A percentile compares a stretch with the other conserved stretches of the same genome.
Conservation (phyloP, 2,888 invertebrate species). For the Sinohyriopsis cumingii region DNA sequence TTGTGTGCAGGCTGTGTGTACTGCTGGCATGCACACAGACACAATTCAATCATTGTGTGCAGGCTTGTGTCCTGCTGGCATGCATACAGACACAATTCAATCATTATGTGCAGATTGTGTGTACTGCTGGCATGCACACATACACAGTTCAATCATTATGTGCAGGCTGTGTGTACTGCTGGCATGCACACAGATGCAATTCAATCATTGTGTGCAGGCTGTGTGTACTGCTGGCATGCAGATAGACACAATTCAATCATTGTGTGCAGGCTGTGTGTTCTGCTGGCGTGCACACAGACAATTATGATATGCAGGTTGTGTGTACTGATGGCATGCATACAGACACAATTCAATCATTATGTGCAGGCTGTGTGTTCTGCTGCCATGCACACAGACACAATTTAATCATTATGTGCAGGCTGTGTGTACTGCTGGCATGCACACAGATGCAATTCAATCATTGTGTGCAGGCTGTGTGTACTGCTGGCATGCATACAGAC, state of each 20-base stretch:
- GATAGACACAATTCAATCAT: conserved; percentile 4
- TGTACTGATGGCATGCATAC: background rate
- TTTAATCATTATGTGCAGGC: conserved; percentile 8
- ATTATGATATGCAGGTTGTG: too few species aligned
- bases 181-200: conserved; percentile 3
- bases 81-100: conserved; percentile 8
- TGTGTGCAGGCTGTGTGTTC: too few species aligned
- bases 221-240: background rate
- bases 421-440: background rate
- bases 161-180: too few species aligned
- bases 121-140: conserved; percentile 1
- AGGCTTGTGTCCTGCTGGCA: background rate
- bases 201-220: too few species aligned
- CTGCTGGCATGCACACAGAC: conserved; percentile 1
- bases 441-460: conserved; percentile 3
- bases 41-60: conserved; percentile 6
- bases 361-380: too few species aligned
- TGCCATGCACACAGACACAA: conserved; percentile 2
- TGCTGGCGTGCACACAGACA: conserved; percentile 3
- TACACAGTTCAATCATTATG: conserved; percentile 4
- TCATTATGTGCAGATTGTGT: too few species aligned
- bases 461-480: too few species aligned
- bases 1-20: too few species aligned
- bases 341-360: conserved; percentile 5
- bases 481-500: conserved; percentile 1